phyloP scores from a whole-genome alignment of 1,140 invertebrate species.

The Aleiodes sp. region DNA sequence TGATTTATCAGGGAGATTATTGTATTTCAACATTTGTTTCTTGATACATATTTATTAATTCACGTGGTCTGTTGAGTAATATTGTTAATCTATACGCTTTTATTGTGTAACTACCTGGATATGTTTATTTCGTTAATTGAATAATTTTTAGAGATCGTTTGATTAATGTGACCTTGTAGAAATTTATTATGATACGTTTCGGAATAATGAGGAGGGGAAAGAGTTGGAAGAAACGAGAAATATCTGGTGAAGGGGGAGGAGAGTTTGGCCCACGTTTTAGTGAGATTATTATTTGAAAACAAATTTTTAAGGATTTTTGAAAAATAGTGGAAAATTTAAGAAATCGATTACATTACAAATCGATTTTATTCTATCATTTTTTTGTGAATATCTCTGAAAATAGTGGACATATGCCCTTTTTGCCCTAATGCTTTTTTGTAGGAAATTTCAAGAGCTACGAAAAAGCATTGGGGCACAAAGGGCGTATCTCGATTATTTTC shows the following conservation, averaged over 20 bases:
- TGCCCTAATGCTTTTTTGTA: too few relatives aligned
- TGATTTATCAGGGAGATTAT: too few relatives aligned
- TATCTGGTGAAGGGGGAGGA: background rate
- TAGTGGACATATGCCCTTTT: too few relatives aligned
- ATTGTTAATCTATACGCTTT: background rate
- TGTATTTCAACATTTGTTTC: too few relatives aligned
- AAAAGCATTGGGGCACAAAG: too few relatives aligned
- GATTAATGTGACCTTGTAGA: background rate
- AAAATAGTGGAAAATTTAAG: background rate
- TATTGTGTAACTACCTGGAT: constrained; percentile 4
- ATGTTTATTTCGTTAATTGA: background rate
- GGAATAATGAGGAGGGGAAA: background rate
- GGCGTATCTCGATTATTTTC: too few relatives aligned
- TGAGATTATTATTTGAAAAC: background rate
- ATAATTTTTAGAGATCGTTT: background rate
- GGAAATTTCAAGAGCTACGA: too few relatives aligned
- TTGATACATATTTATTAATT: constrained; percentile 1
- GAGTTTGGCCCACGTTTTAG: constrained; percentile 7
- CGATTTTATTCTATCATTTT: too few relatives aligned
- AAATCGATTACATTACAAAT: too few relatives aligned
- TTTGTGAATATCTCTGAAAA: too few relatives aligned
- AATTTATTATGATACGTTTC: background rate
- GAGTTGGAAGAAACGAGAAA: background rate
- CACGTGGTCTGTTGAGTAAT: constrained; percentile 12
- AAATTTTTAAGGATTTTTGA: background rate